Evolutionary conservation across 2,797 vertebrate species (phyloP).

Genomic region (Mormyrus proboscirostris): DNA sequence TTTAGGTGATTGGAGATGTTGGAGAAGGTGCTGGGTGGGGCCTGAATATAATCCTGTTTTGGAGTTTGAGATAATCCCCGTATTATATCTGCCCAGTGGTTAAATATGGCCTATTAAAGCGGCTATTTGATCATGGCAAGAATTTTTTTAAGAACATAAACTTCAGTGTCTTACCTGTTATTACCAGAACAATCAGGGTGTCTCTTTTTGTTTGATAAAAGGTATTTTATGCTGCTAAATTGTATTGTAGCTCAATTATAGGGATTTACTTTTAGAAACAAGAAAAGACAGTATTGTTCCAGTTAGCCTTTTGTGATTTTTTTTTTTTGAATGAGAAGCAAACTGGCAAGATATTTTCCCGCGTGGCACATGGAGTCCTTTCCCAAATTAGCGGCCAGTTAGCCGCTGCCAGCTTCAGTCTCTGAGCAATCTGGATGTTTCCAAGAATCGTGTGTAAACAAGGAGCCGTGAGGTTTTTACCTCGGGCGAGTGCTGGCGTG

Average conservation of each 20-base stretch:
- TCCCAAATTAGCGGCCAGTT: constrained; percentile 1
- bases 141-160: not conserved
- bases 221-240: not conserved
- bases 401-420: not conserved
- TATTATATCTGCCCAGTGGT: constrained; percentile 32
- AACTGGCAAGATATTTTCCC: not conserved
- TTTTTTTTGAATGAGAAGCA: not conserved
- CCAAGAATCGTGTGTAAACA: not conserved
- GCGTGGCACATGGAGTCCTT: not conserved
- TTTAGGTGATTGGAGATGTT: not conserved
- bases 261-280: not conserved
- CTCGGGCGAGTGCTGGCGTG: not conserved
- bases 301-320: constrained; percentile 1
- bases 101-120: not conserved
- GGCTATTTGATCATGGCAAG: constrained; percentile 9
- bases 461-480: not conserved
- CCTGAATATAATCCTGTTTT: constrained; percentile 30
- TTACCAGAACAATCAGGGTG: constrained; percentile 1
- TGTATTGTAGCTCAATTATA: not conserved
- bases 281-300: not conserved
- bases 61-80: constrained; percentile 40
- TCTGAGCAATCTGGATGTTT: not conserved
- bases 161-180: not conserved
- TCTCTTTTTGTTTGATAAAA: not conserved
- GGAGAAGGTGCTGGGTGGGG: not conserved